Evolutionary conservation across 2,113 vertebrate genomes (phyloP), one percentile per base, ranked within the genome.

Genomic region (Crotalus viridis): DNA sequence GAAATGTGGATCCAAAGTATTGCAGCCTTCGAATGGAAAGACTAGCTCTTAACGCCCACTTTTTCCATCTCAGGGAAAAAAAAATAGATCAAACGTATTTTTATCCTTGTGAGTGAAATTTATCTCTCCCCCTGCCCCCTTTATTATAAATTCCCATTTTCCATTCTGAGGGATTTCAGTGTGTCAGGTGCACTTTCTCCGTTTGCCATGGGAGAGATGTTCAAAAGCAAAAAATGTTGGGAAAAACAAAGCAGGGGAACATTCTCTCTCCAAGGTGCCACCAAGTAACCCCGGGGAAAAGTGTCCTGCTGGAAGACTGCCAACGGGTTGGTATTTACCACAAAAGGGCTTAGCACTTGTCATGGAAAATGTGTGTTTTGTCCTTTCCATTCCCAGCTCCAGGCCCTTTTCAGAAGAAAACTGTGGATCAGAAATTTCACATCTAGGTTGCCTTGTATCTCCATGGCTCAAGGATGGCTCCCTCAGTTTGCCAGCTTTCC

Each of bases 191-290:
- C 26, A 93, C 91, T 95, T 94, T 87, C 88, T 94, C 96, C 92
- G 94, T 92, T 93, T 89, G 90, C 89, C 94, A 93, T 96, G 95
- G 96, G 96, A 96, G 95, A 93, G 86, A 94, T 92, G 89, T 92
- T 94, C 64, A 96, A 90, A 91, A n/a, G 96, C 85, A 94, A 94
- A 94, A 19, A 7, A 51, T 19, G 51, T 17, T 51, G 48, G 10
- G 4, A 46, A 22, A 33, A 46, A 12, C 13, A 10, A 46, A 85
- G 39, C 39, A 43, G 33, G 39, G 39, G 39, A 81, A 39, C 3
- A 22, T 85, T 51, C 4, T 87, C 52, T 43, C 51, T 48, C 46
- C 24, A 69, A 15, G 12, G 28, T 69, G 28, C 64, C 64, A 69
- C 28, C 64, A 15, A 69, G 28, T 33, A n/a, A 15, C 28, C 12